Evolutionary conservation across 92 coral and sea anemone species (phyloP).

Genomic region (Nematostella vectensis): DNA sequence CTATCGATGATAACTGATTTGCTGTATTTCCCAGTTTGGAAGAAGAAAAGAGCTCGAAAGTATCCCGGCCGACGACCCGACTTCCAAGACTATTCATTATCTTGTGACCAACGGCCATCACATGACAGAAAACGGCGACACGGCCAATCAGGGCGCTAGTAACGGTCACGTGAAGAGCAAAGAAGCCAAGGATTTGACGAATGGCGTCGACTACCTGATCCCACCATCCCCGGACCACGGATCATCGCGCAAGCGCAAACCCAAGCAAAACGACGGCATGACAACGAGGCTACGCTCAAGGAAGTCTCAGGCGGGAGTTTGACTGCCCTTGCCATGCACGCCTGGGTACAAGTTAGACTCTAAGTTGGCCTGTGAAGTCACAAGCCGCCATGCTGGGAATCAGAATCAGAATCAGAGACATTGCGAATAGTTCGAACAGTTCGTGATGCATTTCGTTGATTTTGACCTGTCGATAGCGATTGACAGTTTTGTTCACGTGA

Average conservation of each 20-base stretch:
- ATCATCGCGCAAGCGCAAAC: constrained; percentile 31
- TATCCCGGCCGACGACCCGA: constrained; percentile 78
- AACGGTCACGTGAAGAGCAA: constrained; percentile 30
- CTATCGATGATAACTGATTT: too few relatives aligned
- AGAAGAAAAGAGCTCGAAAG: constrained; percentile 50
- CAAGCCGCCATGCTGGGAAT: too few relatives aligned
- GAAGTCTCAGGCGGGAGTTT: constrained; percentile 59
- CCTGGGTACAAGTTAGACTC: too few relatives aligned
- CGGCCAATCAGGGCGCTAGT: constrained; percentile 13
- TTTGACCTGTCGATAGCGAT: too few relatives aligned
- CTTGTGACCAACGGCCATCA: constrained; percentile 68
- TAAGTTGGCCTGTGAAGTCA: too few relatives aligned
- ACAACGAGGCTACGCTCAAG: constrained; percentile 38
- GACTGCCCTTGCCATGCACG: too few relatives aligned
- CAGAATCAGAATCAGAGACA: too few relatives aligned
- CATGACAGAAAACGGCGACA: constrained; percentile 17
- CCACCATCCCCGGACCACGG: constrained; percentile 20
- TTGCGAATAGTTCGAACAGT: too few relatives aligned
- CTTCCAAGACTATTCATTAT: constrained; percentile 71
- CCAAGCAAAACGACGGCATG: constrained; percentile 32
- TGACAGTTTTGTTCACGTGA: too few relatives aligned
- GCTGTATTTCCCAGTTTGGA: too few relatives aligned
- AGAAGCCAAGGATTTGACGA: constrained; percentile 6
- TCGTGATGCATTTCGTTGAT: too few relatives aligned
- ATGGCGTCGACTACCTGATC: constrained; percentile 12